Conservation (phyloP, 2,888 invertebrate genomes). For the Altica lythri region DNA sequence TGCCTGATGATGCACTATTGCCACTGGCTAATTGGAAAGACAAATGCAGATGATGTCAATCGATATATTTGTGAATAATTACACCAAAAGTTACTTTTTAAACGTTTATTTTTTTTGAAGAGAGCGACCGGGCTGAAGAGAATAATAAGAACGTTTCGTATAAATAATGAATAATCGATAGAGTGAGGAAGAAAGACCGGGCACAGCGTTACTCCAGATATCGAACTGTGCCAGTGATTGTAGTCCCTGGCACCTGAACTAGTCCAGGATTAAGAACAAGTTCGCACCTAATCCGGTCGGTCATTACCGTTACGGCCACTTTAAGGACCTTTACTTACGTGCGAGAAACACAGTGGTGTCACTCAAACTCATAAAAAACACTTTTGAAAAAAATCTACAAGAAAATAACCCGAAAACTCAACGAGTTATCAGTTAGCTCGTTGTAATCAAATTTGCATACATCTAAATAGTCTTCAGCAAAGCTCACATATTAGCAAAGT, state of each 20-base stretch:
- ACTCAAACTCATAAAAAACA: not conserved
- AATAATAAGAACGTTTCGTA: slow-evolving; percentile 59
- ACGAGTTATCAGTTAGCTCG: no score
- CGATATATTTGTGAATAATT: slow-evolving; percentile 12
- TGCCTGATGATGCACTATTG: slow-evolving; percentile 12
- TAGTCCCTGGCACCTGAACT: slow-evolving; percentile 52
- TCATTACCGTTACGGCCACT: slow-evolving; percentile 39
- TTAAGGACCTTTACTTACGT: slow-evolving; percentile 14
- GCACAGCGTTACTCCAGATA: slow-evolving; percentile 58
- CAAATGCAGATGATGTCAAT: slow-evolving; percentile 15
- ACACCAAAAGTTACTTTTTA: no score
- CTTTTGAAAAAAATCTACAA: no score
- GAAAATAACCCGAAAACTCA: no score
- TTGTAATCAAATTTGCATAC: no score
- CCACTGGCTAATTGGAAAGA: slow-evolving; percentile 16
- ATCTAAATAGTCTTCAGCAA: no score
- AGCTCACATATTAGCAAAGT: no score
- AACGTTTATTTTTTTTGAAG: no score
- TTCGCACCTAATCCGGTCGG: slow-evolving; percentile 39
- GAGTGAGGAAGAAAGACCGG: slow-evolving; percentile 45
- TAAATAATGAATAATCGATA: slow-evolving; percentile 59
- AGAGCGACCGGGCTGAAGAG: no score
- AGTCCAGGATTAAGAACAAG: slow-evolving; percentile 41
- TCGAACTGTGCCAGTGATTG: slow-evolving; percentile 54
- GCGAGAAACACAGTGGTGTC: no score